These are phyloP conservation scores for Danio aesculapii DNA, from an alignment of 2,797 vertebrate species.

Conservation along the genomic window DNA sequence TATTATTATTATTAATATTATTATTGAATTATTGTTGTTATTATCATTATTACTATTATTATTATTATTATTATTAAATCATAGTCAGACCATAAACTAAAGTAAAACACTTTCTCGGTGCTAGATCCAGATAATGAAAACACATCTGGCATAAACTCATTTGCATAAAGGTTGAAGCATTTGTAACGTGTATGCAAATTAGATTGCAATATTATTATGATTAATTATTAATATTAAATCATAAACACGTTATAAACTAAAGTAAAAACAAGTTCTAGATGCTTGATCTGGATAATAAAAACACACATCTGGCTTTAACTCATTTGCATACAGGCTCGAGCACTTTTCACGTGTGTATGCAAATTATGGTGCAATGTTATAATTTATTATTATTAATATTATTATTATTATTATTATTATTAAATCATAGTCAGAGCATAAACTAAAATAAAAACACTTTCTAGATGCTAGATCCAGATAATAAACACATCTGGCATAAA, in stretches of 20 bases:
- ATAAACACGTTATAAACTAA: background rate
- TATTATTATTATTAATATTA: too few species aligned
- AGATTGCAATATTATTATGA: background rate
- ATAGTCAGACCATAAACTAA: too few species aligned
- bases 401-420: too few species aligned
- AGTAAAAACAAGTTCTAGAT: background rate
- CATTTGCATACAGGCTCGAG: conserved; percentile 9
- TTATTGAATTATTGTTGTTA: too few species aligned
- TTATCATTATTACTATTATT: too few species aligned
- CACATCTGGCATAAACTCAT: background rate
- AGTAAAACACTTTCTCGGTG: too few species aligned
- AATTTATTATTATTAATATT: background rate
- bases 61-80: too few species aligned
- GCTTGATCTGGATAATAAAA: background rate
- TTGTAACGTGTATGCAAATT: background rate
- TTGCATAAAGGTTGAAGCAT: background rate
- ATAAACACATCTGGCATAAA: background rate
- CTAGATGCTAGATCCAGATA: background rate
- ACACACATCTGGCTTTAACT: conserved; percentile 1
- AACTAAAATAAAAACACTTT: background rate
- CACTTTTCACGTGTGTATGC: background rate
- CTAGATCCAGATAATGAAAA: background rate
- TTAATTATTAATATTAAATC: too few species aligned
- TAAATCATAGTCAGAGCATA: background rate
- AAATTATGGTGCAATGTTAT: too few species aligned